Base-by-base conservation (phyloP, 2,888 invertebrate species). In the Xylocampa areola region DNA sequence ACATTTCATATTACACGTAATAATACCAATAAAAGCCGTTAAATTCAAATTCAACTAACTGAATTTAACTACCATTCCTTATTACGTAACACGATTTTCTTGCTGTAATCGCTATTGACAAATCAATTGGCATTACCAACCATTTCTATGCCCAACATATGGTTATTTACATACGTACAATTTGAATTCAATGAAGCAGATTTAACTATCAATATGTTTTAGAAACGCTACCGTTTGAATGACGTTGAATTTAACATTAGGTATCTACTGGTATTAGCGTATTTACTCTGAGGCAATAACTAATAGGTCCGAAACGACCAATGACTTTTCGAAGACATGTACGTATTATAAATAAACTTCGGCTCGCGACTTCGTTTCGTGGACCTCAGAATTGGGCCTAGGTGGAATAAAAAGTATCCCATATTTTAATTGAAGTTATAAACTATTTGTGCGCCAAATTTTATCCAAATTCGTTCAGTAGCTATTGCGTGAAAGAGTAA, bases 101-200 rank as follows among this genome's bases (percentile, higher is more conserved):
- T 41, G 48, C 53, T 62, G 67, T 50, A 75, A 69, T 67, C 48
- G 48, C 45, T 51, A 67, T 62, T 77, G 80, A 77, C 75, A 78
- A 72, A 76, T 68, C 73, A 80, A 82, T 79, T 73, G 76, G 62
- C 63, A 64, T 66, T 68, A 52, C 66, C 68, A 66, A 68, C 68
- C 63, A 70, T 79, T 69, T 64, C 68, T 66, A 76, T 69, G 73
- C 64, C 50, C 47, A 66, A 53, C 48, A 19, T 44, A 39, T 40
- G 43, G 43, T 43, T 59, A 77, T 80, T 80, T 62, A 64, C 73
- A 67, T 63, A 41, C 30, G 6, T 21, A 49, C 54, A n/a, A 70
- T 68, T 68, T 70, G 55, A 69, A 70, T 69, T 67, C 63, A 67
- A 67, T 71, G 72, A 33, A 50, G 68, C 29, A 40, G 36, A 50